Conservation (phyloP, 1,140 invertebrate species). For the Octopus sinensis region DNA sequence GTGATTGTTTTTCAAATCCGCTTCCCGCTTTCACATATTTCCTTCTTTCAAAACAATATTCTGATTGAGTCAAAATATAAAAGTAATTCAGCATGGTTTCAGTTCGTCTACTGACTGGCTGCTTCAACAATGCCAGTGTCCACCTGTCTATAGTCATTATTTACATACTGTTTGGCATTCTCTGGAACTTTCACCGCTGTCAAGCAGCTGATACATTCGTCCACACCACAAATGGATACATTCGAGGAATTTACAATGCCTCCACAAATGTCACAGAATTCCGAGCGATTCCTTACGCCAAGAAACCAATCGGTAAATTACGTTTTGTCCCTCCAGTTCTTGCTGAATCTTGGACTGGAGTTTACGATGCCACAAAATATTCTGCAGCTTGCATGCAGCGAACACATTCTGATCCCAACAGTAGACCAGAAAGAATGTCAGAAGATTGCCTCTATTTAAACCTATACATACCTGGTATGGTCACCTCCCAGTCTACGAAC, state of each 20-base stretch:
- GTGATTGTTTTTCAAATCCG: too few relatives aligned
- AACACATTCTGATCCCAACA: not conserved
- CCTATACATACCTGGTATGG: conserved; percentile 69
- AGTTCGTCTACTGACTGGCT: too few relatives aligned
- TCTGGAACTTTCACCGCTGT: too few relatives aligned
- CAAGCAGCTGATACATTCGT: too few relatives aligned
- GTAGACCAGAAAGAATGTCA: conserved; percentile 61
- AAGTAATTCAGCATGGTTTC: too few relatives aligned
- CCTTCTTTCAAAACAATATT: too few relatives aligned
- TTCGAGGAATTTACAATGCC: conserved; percentile 51
- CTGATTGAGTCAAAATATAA: too few relatives aligned
- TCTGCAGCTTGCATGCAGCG: conserved; percentile 75
- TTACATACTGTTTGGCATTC: too few relatives aligned
- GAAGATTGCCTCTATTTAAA: conserved; percentile 95
- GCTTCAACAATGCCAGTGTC: too few relatives aligned
- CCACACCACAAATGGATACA: not conserved
- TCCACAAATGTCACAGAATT: conserved; percentile 80
- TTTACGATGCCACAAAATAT: conserved; percentile 80
- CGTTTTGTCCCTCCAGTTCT: conserved; percentile 75
- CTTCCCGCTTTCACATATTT: too few relatives aligned
- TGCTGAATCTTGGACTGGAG: conserved; percentile 80
- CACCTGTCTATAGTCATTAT: too few relatives aligned
- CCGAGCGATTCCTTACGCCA: conserved; percentile 84
- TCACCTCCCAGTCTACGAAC: not conserved
- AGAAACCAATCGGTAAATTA: conserved; percentile 82